A percentile compares a stretch with the other conserved stretches of the same genome.
Conservation (phyloP, 2,888 invertebrate species). For the Rhogogaster chlorosoma region DNA sequence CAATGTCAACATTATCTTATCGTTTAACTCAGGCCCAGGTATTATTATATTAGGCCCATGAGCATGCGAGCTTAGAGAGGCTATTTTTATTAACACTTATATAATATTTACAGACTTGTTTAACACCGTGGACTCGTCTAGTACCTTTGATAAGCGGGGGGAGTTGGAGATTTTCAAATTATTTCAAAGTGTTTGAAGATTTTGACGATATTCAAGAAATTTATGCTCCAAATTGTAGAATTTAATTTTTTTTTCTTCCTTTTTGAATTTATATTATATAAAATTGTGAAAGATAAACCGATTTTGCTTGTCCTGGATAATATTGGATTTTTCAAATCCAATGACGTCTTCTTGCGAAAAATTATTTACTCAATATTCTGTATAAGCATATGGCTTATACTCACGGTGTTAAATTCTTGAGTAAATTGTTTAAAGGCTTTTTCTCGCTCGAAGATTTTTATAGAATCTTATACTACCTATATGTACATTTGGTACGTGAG, state of each 20-base stretch:
- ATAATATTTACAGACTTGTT: not conserved
- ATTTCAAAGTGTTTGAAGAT: not conserved
- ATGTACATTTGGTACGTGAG: not conserved
- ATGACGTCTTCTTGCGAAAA: not conserved
- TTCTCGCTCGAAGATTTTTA: not conserved
- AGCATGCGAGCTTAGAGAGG: not conserved
- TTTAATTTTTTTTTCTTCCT: not conserved
- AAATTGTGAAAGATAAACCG: not conserved
- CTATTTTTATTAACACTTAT: constrained; percentile 1
- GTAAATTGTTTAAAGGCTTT: not conserved
- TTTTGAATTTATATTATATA: not conserved
- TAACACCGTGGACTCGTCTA: not conserved
- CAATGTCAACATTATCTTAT: not conserved
- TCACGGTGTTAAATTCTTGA: not conserved
- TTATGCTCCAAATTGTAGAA: too few relatives aligned
- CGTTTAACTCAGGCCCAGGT: not conserved
- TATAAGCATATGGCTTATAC: not conserved
- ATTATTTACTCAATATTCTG: not conserved
- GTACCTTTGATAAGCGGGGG: not conserved
- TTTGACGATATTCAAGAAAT: too few relatives aligned
- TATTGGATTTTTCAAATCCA: not conserved
- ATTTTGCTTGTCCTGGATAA: not conserved
- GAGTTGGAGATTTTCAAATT: not conserved
- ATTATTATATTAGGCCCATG: not conserved
- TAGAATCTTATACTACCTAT: constrained; percentile 3